Base-by-base conservation (phyloP, 1,140 invertebrate species). In the Zaprionus inermis region DNA sequence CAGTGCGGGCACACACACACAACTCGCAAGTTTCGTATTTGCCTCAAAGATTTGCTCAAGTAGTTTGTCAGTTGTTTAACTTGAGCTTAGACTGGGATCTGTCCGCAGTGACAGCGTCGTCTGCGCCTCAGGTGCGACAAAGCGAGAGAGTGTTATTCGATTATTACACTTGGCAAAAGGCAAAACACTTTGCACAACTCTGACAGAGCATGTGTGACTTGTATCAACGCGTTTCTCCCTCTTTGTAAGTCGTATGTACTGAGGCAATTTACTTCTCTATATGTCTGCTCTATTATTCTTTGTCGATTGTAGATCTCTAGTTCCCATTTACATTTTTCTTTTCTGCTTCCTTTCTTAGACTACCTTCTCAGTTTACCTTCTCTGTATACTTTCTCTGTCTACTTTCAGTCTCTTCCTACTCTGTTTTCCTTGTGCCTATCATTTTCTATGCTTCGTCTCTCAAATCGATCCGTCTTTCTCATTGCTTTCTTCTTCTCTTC, bases 21-120 rank as follows among this genome's bases (percentile, higher is more conserved):
- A 32, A 24, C 7, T 5, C 7, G 51, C 0, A 56, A 32, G 32
- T 51, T 24, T 71, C 46, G 51, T 56, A 46, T 38, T 68, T 56
- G 55, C 44, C 28, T 34, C 38, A 60, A 68, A 68, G 69, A 72
- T 66, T 72, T 72, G 41, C 34, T 52, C 41, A 22, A 36, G 64
- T 58, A 68, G 30, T 69, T 68, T 60, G 32, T 36, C 54, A 65
- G 18, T 55, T 49, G 16, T 36, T 65, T 34, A 55, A 67, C 34
- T 60, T 60, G 30, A 22, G 38, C 30, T 14, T 28, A 30, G 20
- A 7, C 51, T 30, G 55, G 57, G 57, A 61, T 38, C 28, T 18
- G 41, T 24, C 34, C 38, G 24, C 11, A 6, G 16, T 49, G 12
- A 24, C 5, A 14, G 36, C 36, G 3, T 5, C 34, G 3, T 28